Conservation (phyloP, 2,888 invertebrate genomes). For the Drosophila longiperda region DNA sequence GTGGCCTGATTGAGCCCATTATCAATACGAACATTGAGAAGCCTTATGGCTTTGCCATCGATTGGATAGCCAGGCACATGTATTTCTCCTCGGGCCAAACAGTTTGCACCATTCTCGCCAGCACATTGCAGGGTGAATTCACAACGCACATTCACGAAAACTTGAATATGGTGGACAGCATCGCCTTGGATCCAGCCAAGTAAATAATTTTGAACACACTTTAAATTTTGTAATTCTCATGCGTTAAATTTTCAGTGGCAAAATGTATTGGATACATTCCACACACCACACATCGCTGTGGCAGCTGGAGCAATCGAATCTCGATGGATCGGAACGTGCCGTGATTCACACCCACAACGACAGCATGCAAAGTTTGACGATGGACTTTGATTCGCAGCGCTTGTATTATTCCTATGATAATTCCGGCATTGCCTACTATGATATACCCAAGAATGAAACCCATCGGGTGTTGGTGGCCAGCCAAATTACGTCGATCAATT, state of each 20-base stretch:
- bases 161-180: conserved; percentile 86
- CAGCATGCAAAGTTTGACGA: conserved; percentile 86
- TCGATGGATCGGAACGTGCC: conserved; percentile 88
- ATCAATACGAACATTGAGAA: conserved; percentile 89
- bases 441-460: conserved; percentile 85
- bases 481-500: conserved; percentile 85
- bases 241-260: conserved; percentile 84
- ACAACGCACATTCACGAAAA: conserved; percentile 85
- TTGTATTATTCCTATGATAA: conserved; percentile 90
- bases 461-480: conserved; percentile 79
- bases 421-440: conserved; percentile 87
- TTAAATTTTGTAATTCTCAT: not conserved
- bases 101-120: conserved; percentile 88
- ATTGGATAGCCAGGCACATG: conserved; percentile 90
- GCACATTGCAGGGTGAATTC: conserved; percentile 90
- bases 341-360: conserved; percentile 76
- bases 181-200: conserved; percentile 89
- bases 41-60: conserved; percentile 90
- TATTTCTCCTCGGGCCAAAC: conserved; percentile 87
- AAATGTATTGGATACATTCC: conserved; percentile 87
- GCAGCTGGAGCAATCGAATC: conserved; percentile 87
- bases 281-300: conserved; percentile 81
- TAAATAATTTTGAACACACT: conserved; percentile 52
- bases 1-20: conserved; percentile 89
- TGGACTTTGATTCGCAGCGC: conserved; percentile 87